These are phyloP conservation scores for Takifugu flavidus DNA, from an alignment of 2,113 vertebrate species.

Conservation along the genomic window DNA sequence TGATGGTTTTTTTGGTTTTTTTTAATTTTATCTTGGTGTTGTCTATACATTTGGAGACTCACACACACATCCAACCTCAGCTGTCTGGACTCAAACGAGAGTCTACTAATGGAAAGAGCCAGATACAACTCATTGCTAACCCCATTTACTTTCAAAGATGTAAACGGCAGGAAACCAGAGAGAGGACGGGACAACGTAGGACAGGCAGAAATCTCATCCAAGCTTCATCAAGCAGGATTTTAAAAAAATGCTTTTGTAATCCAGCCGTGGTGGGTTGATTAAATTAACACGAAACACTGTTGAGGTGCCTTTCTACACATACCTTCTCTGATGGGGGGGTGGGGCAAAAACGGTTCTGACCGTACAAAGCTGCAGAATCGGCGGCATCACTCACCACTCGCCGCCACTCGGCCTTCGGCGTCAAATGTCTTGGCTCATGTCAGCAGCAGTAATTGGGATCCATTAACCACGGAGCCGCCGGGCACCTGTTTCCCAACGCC, in stretches of 20 bases:
- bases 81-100: conserved; percentile 3
- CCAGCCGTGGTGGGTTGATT: background rate
- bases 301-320: conserved; percentile 65
- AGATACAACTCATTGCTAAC: too few species aligned
- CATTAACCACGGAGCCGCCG: background rate
- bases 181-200: conserved; percentile 3
- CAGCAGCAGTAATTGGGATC: conserved; percentile 4
- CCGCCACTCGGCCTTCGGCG: conserved; percentile 13
- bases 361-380: conserved; percentile 12
- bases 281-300: conserved; percentile 25
- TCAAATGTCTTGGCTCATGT: background rate
- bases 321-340: conserved; percentile 44
- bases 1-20: background rate
- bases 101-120: too few species aligned
- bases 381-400: background rate
- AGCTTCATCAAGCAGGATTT: background rate
- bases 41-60: conserved; percentile 15
- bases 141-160: background rate
- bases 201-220: background rate
- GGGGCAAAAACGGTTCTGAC: conserved; percentile 1
- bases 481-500: background rate
- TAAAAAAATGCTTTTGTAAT: conserved; percentile 3
- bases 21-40: conserved; percentile 25
- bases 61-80: conserved; percentile 6
- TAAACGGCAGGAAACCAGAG: conserved; percentile 2